Percentiles rank a stretch among this genome's conserved stretches.
Evolutionary conservation across 2,113 vertebrate species (phyloP).

Genomic region (Erythrocercus mccallii): DNA sequence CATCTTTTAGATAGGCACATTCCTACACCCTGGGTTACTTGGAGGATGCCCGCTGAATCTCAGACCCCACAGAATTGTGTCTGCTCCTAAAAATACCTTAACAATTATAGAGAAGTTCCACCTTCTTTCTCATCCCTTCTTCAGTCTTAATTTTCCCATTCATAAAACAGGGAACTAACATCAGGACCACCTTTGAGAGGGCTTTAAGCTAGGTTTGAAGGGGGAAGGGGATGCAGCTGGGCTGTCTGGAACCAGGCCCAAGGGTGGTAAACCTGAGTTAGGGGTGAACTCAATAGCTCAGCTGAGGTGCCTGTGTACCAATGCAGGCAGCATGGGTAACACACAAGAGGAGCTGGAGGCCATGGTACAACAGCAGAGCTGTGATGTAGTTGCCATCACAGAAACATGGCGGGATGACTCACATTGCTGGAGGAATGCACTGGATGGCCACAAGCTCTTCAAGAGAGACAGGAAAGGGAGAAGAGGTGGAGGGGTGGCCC

Average conservation of each 20-base stretch:
- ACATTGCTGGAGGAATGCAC: no score
- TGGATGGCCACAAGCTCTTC: no score
- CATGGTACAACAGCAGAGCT: no score
- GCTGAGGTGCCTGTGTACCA: background rate
- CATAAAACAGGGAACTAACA: background rate
- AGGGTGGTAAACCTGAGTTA: background rate
- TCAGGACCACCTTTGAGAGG: background rate
- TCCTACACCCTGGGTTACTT: background rate
- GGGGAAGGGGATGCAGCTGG: background rate
- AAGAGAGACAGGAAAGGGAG: no score
- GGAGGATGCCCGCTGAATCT: background rate
- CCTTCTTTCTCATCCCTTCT: background rate
- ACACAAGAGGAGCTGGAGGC: no score
- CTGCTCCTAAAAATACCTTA: background rate
- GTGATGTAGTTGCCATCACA: no score
- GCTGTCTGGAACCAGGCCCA: background rate
- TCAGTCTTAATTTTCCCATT: background rate
- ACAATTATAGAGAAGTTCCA: background rate
- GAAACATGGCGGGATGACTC: no score
- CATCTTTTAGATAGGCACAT: background rate
- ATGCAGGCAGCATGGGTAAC: no score
- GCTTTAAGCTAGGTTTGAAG: background rate
- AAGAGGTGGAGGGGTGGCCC: no score
- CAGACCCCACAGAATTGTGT: background rate
- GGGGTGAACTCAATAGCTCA: background rate